These are phyloP conservation scores for Corvus moneduloides DNA, from an alignment of 2,113 vertebrate genomes.

Conservation along the genomic window DNA sequence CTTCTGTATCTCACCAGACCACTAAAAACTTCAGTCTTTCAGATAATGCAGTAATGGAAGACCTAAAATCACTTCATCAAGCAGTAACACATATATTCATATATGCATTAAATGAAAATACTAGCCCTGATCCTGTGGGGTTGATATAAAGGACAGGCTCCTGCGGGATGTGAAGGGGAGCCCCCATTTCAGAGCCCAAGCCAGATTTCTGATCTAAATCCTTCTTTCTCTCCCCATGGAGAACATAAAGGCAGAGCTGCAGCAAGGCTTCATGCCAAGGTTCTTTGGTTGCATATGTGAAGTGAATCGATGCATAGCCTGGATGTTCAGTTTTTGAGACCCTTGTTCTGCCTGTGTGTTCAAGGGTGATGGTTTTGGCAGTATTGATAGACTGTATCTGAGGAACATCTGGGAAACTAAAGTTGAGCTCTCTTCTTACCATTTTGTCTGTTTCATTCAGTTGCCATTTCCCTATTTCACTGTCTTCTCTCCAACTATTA, in stretches of 20 bases:
- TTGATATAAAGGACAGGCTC: background rate
- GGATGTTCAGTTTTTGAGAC: background rate
- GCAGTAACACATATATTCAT: background rate
- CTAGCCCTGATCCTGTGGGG: background rate
- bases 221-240: background rate
- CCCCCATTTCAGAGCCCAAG: background rate
- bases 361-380: background rate
- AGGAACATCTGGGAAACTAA: background rate
- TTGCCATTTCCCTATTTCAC: background rate
- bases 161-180: rapidly evolving
- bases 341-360: background rate
- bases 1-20: background rate
- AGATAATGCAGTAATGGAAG: background rate
- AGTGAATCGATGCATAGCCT: background rate
- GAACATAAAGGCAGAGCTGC: background rate
- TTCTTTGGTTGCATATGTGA: rapidly evolving
- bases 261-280: background rate
- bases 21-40: background rate
- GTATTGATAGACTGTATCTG: background rate
- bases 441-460: background rate
- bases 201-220: background rate
- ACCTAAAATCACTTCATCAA: background rate
- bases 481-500: background rate
- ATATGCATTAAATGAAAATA: background rate
- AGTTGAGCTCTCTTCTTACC: background rate